These are phyloP conservation scores for Pithys albifrons DNA, from an alignment of 2,113 vertebrate genomes.

Conservation along the genomic window DNA sequence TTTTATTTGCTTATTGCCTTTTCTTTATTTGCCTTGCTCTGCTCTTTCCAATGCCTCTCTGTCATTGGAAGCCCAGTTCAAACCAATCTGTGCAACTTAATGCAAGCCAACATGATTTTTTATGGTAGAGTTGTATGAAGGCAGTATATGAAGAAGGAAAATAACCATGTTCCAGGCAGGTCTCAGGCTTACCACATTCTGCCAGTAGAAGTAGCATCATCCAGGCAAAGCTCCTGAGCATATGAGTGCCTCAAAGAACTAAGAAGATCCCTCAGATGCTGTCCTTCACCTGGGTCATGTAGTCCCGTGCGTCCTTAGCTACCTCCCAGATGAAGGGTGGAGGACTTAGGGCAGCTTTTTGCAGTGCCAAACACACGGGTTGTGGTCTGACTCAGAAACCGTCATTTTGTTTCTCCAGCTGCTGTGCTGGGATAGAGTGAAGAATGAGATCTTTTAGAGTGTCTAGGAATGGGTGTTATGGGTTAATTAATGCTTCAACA, in stretches of 20 bases:
- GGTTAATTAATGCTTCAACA: conserved; percentile 45
- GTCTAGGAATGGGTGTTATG: background rate
- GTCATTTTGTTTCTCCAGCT: background rate
- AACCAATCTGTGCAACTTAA: background rate
- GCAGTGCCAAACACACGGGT: background rate
- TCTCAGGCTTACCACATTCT: background rate
- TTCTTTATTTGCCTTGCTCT: conserved; percentile 2
- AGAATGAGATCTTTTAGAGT: background rate
- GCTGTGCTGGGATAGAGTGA: background rate
- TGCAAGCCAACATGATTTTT: background rate
- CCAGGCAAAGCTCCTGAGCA: background rate
- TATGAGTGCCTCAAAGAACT: background rate
- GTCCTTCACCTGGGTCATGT: background rate
- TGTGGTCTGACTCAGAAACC: background rate
- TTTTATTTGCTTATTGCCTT: conserved; percentile 31
- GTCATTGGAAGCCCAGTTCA: background rate
- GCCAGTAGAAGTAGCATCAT: background rate
- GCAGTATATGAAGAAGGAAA: background rate
- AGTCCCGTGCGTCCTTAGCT: background rate
- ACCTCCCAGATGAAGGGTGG: background rate
- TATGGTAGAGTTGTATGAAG: background rate
- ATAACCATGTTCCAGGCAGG: background rate
- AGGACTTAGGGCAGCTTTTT: background rate
- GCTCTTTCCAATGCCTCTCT: background rate
- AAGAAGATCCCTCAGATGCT: background rate